A percentile compares a stretch with the other conserved stretches of the same genome.
phyloP scores from a whole-genome alignment of 2,113 vertebrate species.

The Syngnathus scovelli region DNA sequence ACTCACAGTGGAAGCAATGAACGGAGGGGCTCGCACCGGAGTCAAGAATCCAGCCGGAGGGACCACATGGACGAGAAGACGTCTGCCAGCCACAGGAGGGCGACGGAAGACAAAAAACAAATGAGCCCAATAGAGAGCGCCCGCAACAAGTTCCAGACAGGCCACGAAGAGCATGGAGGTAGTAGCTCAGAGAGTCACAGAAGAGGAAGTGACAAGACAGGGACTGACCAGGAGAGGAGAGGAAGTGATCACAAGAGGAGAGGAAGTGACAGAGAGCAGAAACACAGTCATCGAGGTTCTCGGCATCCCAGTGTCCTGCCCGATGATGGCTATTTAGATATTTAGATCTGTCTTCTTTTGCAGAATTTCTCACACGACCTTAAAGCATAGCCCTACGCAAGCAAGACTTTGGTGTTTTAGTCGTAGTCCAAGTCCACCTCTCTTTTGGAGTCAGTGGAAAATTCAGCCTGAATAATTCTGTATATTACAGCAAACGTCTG shows the following conservation, averaged over 20 bases:
- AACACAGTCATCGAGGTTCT: constrained; percentile 11
- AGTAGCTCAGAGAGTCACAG: constrained; percentile 16
- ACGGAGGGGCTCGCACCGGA: constrained; percentile 15
- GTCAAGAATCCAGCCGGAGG: background rate
- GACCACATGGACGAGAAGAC: background rate
- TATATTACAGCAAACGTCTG: too few relatives aligned
- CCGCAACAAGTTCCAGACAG: constrained; percentile 28
- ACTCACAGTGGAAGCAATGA: background rate
- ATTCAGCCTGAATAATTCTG: background rate
- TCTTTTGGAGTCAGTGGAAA: background rate
- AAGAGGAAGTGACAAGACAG: constrained; percentile 20
- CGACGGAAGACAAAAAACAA: background rate
- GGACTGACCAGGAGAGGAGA: constrained; percentile 20
- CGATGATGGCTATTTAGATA: constrained; percentile 47
- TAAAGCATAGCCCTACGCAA: background rate
- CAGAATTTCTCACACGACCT: background rate
- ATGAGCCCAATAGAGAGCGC: constrained; percentile 20
- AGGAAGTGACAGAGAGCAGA: constrained; percentile 15
- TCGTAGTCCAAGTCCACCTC: background rate
- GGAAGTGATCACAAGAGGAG: constrained; percentile 18
- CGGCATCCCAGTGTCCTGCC: constrained; percentile 14
- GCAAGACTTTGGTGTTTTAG: background rate
- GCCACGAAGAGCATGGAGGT: constrained; percentile 6
- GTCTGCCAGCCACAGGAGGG: constrained; percentile 16
- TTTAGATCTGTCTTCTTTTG: too few relatives aligned